Conservation (phyloP, 64 coral and sea anemone species). For the Porites australiensis region DNA sequence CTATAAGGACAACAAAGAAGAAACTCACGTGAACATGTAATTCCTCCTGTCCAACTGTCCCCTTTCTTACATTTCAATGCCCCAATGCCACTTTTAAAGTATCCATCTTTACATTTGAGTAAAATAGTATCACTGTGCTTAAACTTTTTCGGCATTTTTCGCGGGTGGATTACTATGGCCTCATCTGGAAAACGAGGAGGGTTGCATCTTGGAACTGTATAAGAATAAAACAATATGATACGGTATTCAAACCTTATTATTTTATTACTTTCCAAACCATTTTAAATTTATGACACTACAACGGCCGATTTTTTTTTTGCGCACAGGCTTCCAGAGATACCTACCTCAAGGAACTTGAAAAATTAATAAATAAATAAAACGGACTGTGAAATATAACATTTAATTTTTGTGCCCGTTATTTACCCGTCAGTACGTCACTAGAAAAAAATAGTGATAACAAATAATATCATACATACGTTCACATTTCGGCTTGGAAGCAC, state of each 20-base stretch:
- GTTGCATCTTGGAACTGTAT: background rate
- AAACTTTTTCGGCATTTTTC: constrained; percentile 5
- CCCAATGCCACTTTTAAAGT: background rate
- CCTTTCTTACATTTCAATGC: background rate
- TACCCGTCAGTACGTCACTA: background rate
- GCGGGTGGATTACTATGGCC: background rate
- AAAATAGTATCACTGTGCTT: background rate
- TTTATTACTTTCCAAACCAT: too few species aligned
- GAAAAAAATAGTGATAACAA: background rate
- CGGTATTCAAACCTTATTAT: too few species aligned
- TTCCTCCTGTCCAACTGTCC: background rate
- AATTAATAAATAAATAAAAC: too few species aligned
- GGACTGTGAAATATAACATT: too few species aligned
- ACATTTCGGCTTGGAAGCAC: constrained; percentile 18
- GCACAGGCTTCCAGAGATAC: too few species aligned
- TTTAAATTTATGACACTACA: too few species aligned
- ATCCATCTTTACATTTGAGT: constrained; percentile 16
- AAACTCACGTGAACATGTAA: constrained; percentile 39
- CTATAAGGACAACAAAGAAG: background rate
- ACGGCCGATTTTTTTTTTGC: too few species aligned
- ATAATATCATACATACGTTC: background rate
- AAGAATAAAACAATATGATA: background rate
- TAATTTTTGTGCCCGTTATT: too few species aligned
- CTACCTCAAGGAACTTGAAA: too few species aligned
- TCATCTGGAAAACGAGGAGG: background rate